Conservation (phyloP, 2,888 invertebrate genomes). For the Drosophila acutilabella region DNA sequence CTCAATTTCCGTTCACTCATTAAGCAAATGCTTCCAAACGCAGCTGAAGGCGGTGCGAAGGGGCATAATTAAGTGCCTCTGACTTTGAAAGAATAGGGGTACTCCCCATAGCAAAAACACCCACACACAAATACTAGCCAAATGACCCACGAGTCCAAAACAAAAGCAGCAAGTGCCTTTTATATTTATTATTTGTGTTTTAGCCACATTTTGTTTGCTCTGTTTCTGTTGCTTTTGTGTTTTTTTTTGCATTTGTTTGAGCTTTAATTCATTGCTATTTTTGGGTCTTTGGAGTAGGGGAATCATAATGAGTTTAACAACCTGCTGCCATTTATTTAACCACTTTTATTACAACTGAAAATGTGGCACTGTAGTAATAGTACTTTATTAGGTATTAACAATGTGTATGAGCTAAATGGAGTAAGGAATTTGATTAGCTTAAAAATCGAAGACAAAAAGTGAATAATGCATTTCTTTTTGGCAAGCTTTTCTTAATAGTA, state of each 20-base stretch:
- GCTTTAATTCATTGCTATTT: constrained; percentile 31
- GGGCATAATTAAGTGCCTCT: constrained; percentile 42
- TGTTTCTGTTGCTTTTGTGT: constrained; percentile 1
- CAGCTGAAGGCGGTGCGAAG: not conserved
- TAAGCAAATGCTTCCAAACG: constrained; percentile 25
- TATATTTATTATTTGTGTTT: not conserved
- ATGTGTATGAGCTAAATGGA: not conserved
- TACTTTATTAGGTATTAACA: constrained; percentile 4
- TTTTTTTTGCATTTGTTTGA: not conserved
- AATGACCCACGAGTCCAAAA: constrained; percentile 37
- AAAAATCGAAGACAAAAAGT: too few species aligned
- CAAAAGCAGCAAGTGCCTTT: constrained; percentile 7
- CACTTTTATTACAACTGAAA: constrained; percentile 15
- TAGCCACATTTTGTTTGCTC: constrained; percentile 19
- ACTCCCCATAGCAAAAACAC: constrained; percentile 1
- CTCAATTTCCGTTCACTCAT: constrained; percentile 70
- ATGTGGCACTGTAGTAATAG: constrained; percentile 8
- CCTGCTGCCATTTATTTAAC: constrained; percentile 44
- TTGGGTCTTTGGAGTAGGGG: constrained; percentile 2
- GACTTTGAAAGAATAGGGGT: constrained; percentile 20
- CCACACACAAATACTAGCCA: constrained; percentile 36
- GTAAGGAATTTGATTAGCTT: not conserved
- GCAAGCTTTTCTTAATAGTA: too few species aligned
- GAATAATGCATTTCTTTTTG: too few species aligned
- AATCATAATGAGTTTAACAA: constrained; percentile 67